Base-by-base conservation (phyloP, 2,888 invertebrate genomes). In the Lasioglossum zephyrum region DNA sequence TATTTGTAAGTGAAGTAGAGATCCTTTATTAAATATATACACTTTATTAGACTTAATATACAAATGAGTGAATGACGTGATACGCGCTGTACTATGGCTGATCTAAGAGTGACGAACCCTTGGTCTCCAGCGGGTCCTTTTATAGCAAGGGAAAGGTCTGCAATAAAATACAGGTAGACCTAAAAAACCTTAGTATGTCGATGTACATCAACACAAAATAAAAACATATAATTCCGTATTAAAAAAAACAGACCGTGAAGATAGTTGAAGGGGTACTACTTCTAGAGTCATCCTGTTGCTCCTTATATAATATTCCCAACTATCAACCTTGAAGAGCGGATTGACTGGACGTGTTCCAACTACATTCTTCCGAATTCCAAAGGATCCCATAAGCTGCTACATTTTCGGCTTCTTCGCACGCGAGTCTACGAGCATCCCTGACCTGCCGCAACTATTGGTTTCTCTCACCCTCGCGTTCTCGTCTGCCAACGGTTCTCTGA, bases 401-500 rank as follows among this genome's bases (percentile, higher is more conserved):
- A 63, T 63, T 63, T 31, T 69, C 39, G 39, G 36, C 69, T 9
- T 8, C 39, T 39, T 22, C 18, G 22, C 69, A 4, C 63, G 36
- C 66, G 36, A 9, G 36, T 69, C 69, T 22, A 9, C 66, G 18
- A 36, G 18, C 39, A 69, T 39, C 69, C 69, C 69, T 69, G 22
- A 69, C 69, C 69, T 69, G 9, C 69, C 69, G 39, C 69, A 69
- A 69, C 18, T 11, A 18, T 9, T 1, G 5, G 31, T 31, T 31
- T 16, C 63, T 16, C 31, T 31, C 63, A 63, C 31, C 66, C 66
- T 8, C 69, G 18, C 39, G 9, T 39, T 69, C 69, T 9, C 31
- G 16, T 11, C 53, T n/a, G 44, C 44, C 72, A 41, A 70, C 77
- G 73, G 36, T 53, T 75, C 9, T 31, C 60, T 39, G 26, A 72